phyloP scores from a whole-genome alignment of 2,113 vertebrate species.

The Barbus barbus region DNA sequence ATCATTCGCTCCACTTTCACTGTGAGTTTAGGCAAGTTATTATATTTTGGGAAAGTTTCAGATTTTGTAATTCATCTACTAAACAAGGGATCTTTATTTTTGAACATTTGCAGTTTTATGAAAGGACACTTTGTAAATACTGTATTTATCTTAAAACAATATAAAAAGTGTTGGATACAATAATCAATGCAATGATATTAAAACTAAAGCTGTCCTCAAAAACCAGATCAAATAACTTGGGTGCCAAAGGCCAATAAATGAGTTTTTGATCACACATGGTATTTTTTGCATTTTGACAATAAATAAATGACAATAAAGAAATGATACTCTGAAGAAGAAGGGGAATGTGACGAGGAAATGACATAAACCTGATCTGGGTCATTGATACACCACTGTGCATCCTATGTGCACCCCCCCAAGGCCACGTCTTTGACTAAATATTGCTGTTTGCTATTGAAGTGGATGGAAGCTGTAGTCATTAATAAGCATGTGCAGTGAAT shows the following conservation, averaged over 20 bases:
- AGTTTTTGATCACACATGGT: neutral
- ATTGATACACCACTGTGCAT: neutral
- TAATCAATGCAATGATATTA: neutral
- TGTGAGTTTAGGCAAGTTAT: slow-evolving; percentile 12
- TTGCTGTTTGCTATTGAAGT: neutral
- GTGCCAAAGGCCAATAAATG: neutral
- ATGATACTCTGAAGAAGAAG: neutral
- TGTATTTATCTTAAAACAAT: neutral
- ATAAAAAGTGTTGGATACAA: too few species aligned
- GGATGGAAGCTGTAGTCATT: slow-evolving; percentile 4
- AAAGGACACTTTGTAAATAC: neutral
- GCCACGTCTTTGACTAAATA: neutral
- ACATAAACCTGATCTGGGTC: neutral
- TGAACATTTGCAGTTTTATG: neutral
- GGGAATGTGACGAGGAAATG: neutral
- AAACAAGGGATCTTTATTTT: neutral
- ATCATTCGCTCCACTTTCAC: neutral
- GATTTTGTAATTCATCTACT: neutral
- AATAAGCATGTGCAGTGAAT: slow-evolving; percentile 15
- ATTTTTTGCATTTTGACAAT: neutral
- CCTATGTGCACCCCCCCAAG: neutral
- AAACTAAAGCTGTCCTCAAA: neutral
- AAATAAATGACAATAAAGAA: neutral
- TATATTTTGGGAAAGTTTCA: slow-evolving; percentile 23
- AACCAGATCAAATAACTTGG: too few species aligned